Percentiles rank a stretch among this genome's conserved stretches.
Evolutionary conservation across 2,113 vertebrate species (phyloP).

Genomic region (Himantopus leucocephalus): DNA sequence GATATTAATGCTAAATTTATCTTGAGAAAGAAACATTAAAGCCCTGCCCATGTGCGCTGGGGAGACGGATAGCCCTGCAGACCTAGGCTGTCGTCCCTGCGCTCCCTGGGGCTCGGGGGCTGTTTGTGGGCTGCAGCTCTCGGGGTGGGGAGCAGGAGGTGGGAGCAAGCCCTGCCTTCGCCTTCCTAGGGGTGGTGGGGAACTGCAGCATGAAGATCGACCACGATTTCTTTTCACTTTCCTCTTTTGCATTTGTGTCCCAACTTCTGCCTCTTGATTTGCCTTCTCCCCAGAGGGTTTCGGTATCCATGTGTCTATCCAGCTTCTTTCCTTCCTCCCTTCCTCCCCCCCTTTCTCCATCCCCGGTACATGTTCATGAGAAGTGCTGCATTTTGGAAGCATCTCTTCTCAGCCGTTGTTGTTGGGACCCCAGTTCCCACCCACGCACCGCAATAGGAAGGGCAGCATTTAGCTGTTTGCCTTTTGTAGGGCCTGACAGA

Average conservation of each 20-base stretch:
- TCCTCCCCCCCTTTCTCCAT: neutral
- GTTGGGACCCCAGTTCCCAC: neutral
- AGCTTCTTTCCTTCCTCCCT: neutral
- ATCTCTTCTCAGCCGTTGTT: neutral
- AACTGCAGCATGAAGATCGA: neutral
- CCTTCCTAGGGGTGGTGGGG: neutral
- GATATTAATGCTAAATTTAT: conserved; percentile 38
- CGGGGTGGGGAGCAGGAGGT: neutral
- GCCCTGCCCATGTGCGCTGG: neutral
- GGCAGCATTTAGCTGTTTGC: neutral
- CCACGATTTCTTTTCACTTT: neutral
- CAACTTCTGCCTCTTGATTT: neutral
- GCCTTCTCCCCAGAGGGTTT: neutral
- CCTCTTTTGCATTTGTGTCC: neutral
- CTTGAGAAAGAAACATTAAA: neutral
- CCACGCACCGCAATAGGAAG: neutral
- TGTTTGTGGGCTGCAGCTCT: neutral
- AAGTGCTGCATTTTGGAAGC: neutral
- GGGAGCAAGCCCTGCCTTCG: neutral
- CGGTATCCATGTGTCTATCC: neutral
- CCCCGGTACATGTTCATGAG: neutral
- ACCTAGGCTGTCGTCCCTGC: neutral
- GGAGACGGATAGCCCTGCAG: neutral
- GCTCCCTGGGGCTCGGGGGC: neutral
- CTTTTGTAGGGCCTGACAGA: neutral